Conservation (phyloP, 2,888 invertebrate species). For the Leucania comma region DNA sequence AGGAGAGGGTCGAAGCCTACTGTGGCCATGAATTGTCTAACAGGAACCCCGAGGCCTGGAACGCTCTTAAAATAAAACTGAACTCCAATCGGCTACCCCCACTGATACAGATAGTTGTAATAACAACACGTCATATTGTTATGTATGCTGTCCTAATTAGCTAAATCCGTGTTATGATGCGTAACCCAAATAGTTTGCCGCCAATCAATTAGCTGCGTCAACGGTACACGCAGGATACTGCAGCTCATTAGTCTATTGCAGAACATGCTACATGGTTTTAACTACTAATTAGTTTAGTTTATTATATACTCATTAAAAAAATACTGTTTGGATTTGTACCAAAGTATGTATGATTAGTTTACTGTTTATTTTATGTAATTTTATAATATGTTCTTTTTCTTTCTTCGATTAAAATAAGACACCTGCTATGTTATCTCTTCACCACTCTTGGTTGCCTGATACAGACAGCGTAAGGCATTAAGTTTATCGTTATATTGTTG, state of each 20-base stretch:
- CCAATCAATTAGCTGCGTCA: slow-evolving; percentile 23
- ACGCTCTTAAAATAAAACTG: too few species aligned
- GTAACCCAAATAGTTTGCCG: slow-evolving; percentile 15
- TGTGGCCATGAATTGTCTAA: too few species aligned
- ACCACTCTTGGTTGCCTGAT: background rate
- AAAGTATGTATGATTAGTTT: too few species aligned
- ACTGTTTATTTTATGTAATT: too few species aligned
- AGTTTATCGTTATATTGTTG: too few species aligned
- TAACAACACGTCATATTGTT: background rate
- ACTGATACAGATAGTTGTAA: background rate
- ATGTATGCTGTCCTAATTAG: slow-evolving; percentile 24
- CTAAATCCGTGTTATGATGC: slow-evolving; percentile 7
- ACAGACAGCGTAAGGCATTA: background rate
- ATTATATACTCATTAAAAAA: background rate
- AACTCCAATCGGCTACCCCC: too few species aligned
- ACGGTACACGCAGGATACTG: slow-evolving; percentile 6
- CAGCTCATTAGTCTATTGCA: background rate
- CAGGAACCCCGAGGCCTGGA: too few species aligned
- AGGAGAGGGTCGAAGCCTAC: too few species aligned
- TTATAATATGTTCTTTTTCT: too few species aligned
- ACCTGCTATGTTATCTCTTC: background rate
- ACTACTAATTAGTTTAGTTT: slow-evolving; percentile 1
- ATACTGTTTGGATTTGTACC: too few species aligned
- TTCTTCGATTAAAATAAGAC: background rate
- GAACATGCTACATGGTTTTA: background rate